These are phyloP conservation scores for Tachypleus tridentatus DNA, from an alignment of 1,140 invertebrate genomes.

Conservation along the genomic window DNA sequence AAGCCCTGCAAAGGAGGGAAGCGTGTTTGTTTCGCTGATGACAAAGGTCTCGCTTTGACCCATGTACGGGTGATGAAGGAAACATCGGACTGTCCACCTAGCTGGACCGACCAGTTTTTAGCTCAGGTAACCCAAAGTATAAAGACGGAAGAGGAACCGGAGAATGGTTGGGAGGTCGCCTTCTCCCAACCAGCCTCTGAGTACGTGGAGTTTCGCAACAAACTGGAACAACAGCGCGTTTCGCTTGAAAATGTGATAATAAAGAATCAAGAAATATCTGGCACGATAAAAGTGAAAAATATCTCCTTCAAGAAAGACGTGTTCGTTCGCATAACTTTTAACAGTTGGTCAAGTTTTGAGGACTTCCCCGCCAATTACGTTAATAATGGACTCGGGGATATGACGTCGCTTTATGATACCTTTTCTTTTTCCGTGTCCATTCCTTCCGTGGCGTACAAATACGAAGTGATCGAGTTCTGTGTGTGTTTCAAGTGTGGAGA, in stretches of 20 bases:
- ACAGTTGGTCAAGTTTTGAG: conserved; percentile 63
- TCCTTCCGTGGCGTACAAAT: conserved; percentile 45
- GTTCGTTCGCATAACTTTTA: conserved; percentile 57
- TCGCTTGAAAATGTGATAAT: conserved; percentile 87
- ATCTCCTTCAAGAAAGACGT: conserved; percentile 76
- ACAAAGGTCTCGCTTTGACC: conserved; percentile 69
- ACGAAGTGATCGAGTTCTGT: conserved; percentile 68
- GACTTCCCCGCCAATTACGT: conserved; percentile 65
- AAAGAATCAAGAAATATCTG: conserved; percentile 60
- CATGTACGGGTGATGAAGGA: conserved; percentile 77
- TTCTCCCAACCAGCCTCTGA: conserved; percentile 88
- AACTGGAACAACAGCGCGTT: conserved; percentile 64
- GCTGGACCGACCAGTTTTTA: conserved; percentile 58
- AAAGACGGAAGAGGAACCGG: conserved; percentile 26
- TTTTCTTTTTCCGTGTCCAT: conserved; percentile 76
- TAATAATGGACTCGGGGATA: conserved; percentile 26
- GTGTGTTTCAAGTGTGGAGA: conserved; percentile 61
- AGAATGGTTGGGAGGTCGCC: conserved; percentile 53
- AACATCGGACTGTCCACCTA: conserved; percentile 75
- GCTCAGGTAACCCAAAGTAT: conserved; percentile 34
- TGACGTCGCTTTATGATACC: conserved; percentile 59
- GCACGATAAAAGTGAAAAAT: conserved; percentile 90
- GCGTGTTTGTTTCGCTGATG: conserved; percentile 85
- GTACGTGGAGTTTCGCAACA: conserved; percentile 72
- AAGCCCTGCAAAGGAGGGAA: conserved; percentile 37